phyloP scores from a whole-genome alignment of 2,113 vertebrate species.

The rabbit (Oryctolagus cuniculus) region mOryCun1.1 NC_091440.1:31174001-31174500 shows the following conservation, averaged over 20 bases:
- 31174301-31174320: neutral
- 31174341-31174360: neutral
- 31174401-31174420: slow-evolving; percentile 29
- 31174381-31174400: slow-evolving; percentile 20
- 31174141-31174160: neutral
- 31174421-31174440: neutral
- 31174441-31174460: neutral
- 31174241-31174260: neutral
- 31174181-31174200: neutral
- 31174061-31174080: neutral
- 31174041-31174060: neutral
- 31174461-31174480: neutral
- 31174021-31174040: neutral
- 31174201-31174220: slow-evolving; percentile 2
- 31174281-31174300: slow-evolving; percentile 14
- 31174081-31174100: neutral
- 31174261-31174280: slow-evolving; percentile 12
- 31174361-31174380: neutral
- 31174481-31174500: neutral
- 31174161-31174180: neutral
- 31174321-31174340: neutral
- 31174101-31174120: neutral
- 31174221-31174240: neutral
- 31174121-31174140: neutral
- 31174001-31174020: neutral